Base-by-base conservation (phyloP, 2,113 vertebrate species). In the Upupa epops region DNA sequence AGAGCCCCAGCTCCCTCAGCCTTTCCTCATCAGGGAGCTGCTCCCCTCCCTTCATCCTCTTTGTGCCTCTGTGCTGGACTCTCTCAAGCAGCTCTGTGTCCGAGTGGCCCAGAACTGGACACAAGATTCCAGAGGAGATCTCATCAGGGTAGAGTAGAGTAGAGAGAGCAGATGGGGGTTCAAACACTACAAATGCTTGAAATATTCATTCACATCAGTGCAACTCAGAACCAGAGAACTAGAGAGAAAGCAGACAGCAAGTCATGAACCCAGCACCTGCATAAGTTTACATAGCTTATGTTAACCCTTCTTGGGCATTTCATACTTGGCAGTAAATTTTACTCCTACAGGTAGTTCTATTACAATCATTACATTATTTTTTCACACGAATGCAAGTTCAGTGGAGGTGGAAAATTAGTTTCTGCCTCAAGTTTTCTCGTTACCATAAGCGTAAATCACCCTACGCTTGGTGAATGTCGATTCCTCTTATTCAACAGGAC, bases 341-440 rank as follows among this genome's bases (percentile, higher is more conserved):
- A 88, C 51, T 87, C 51, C 54, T 55, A 70, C n/a, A 82, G 83
- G 49, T 89, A 94, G 56, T 74, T 88, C 79, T 90, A 49, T 80
- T 60, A 92, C 52, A 88, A 75, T 93, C 92, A 92, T 89, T 81
- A 79, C 70, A 84, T 84, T n/a, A n/a, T 92, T 87, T 92, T 90
- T 90, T 90, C 81, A 90, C 89, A 86, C 85, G 83, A 93, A 90
- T 89, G 88, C 70, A 82, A 52, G 63, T 73, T 93, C 92, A 86
- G 40, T 54, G 64, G 31, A 78, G 88, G 79, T 3, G 1, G 76
- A 90, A 95, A 94, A 94, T 90, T 79, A 70, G 46, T 82, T 96
- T 92, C 89, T 85, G 74, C 70, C 51, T 92, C 83, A 89, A 56
- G 73, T 87, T 95, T 90, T 89, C 71, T 87, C 76, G 66, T 93